Conservation (phyloP, 2,888 invertebrate species). For the Rhabditoides inermis region DNA sequence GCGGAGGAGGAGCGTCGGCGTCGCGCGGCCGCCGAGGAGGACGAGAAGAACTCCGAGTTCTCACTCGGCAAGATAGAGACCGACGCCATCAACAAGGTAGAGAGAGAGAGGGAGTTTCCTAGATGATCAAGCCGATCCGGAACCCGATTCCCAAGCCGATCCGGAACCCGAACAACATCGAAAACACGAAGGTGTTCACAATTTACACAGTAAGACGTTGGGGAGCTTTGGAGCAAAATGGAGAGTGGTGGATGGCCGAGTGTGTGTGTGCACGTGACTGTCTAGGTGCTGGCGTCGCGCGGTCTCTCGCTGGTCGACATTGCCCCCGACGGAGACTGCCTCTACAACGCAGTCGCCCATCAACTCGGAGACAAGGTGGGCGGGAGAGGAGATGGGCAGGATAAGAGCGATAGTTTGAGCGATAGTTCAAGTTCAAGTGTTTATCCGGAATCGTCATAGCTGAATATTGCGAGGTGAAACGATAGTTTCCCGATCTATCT, state of each 20-base stretch:
- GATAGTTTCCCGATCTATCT: too few relatives aligned
- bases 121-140: not conserved
- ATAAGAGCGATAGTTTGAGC: too few relatives aligned
- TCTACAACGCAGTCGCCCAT: slow-evolving; percentile 47
- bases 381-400: too few relatives aligned
- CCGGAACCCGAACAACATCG: too few relatives aligned
- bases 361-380: slow-evolving; percentile 27
- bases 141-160: too few relatives aligned
- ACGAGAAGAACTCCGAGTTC: slow-evolving; percentile 16
- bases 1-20: slow-evolving; percentile 13
- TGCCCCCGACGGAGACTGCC: slow-evolving; percentile 49
- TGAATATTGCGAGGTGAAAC: not conserved
- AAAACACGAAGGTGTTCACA: too few relatives aligned
- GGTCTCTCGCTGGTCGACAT: slow-evolving; percentile 36
- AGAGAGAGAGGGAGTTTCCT: not conserved
- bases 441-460: too few relatives aligned
- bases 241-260: too few relatives aligned
- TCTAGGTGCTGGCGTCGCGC: slow-evolving; percentile 16
- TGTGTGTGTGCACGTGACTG: too few relatives aligned
- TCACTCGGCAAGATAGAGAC: slow-evolving; percentile 18
- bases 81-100: slow-evolving; percentile 11
- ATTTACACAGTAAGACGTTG: too few relatives aligned
- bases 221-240: too few relatives aligned
- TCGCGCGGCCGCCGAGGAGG: slow-evolving; percentile 14
- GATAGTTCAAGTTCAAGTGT: too few relatives aligned